Percentiles rank a stretch among this genome's conserved stretches.
These are phyloP conservation scores for Mycteria americana DNA, from an alignment of 2,797 vertebrate species.

Conservation along the genomic window DNA sequence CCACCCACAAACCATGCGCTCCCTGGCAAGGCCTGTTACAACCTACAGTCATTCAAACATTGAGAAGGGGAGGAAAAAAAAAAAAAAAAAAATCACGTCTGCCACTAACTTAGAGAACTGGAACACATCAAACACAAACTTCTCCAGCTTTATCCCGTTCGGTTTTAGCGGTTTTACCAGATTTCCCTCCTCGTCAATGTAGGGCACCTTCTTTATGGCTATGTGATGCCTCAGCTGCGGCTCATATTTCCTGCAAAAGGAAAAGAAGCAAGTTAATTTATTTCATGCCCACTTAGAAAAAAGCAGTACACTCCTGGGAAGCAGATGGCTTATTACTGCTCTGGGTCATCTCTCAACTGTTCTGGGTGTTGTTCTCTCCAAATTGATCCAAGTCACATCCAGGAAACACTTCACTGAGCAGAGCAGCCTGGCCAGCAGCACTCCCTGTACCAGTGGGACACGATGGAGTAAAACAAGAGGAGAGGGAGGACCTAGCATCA, in stretches of 20 bases:
- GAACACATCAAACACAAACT: slow-evolving; percentile 97
- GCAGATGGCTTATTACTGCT: background rate
- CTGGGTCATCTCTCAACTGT: background rate
- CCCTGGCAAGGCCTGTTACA: background rate
- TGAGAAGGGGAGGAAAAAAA: background rate
- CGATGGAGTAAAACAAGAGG: background rate
- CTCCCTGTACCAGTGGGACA: background rate
- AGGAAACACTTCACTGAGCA: background rate
- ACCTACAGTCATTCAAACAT: background rate
- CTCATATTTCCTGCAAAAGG: slow-evolving; percentile 78
- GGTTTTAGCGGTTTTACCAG: slow-evolving; percentile 84
- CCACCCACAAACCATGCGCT: background rate
- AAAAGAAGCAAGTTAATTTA: background rate
- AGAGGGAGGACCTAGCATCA: background rate
- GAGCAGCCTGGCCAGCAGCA: background rate
- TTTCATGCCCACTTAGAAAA: background rate
- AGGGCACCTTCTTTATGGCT: slow-evolving; percentile 92
- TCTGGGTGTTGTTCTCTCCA: background rate
- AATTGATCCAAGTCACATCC: background rate
- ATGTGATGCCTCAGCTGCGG: slow-evolving; percentile 84
- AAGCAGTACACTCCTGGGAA: background rate
- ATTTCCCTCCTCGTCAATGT: slow-evolving; percentile 84
- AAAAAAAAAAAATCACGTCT: background rate
- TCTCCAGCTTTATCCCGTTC: slow-evolving; percentile 98
- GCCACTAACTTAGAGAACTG: slow-evolving; percentile 88